Conservation (phyloP, 2,797 vertebrate genomes). For the Rhynchotus rufescens region DNA sequence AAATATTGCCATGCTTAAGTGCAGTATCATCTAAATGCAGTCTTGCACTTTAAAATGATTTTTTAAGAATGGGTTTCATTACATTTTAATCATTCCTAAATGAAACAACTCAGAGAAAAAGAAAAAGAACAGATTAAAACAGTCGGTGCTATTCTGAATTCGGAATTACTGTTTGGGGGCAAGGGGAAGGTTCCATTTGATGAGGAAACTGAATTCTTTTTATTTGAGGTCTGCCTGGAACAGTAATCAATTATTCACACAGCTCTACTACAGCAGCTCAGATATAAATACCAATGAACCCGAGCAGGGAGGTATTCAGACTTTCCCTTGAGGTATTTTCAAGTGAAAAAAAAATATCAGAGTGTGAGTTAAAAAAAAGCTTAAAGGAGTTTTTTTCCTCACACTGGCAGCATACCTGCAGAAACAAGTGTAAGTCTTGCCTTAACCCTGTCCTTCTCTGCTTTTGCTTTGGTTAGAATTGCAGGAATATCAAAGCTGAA, state of each 20-base stretch:
- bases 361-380: not conserved
- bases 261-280: not conserved
- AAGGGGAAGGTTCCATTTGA: not conserved
- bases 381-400: not conserved
- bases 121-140: not conserved
- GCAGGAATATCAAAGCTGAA: accelerated
- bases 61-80: not conserved
- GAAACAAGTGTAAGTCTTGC: not conserved
- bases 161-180: not conserved
- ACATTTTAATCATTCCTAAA: not conserved
- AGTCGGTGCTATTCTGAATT: not conserved
- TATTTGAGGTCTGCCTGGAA: slow-evolving; percentile 24
- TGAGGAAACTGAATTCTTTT: slow-evolving; percentile 12
- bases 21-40: not conserved
- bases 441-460: not conserved
- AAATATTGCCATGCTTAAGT: not conserved
- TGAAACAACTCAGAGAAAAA: not conserved
- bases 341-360: not conserved
- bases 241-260: slow-evolving; percentile 12
- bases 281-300: not conserved
- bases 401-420: not conserved
- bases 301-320: not conserved
- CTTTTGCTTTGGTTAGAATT: not conserved
- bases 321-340: not conserved
- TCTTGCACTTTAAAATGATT: not conserved